Evolutionary conservation across 2,797 vertebrate genomes (phyloP), one percentile per base, ranked within the genome.

Genomic region (Spinus olivaceus): DNA sequence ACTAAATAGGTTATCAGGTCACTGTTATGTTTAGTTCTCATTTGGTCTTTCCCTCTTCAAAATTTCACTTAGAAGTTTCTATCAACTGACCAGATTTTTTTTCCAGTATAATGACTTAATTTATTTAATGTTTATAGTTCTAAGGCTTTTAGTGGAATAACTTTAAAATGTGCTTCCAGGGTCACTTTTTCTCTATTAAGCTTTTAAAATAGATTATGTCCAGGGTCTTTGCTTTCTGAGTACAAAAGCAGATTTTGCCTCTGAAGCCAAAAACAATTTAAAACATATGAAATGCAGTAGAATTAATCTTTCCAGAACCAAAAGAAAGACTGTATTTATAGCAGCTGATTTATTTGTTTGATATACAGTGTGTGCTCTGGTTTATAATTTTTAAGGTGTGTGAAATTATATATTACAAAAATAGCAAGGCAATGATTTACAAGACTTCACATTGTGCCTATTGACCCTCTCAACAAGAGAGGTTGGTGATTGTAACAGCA

Each of bases 391-490:
- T 97, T 97, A 96, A 97, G 94, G 90, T 96, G 74, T 96, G 94
- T 92, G 96, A 96, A 94, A 96, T 96, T 98, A 97, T 92, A 96
- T 97, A 96, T 96, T 97, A 96, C 81, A 96, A 96, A 97, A 97
- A 97, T 94, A 96, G 88, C 78, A 85, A 97, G 82, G 81, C 95
- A 94, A 88, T 98, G 96, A 98, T 98, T 98, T 98, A 98, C 95
- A 97, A 96, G 97, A 90, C 96, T 98, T 97, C 96, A 94, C 97
- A 97, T 97, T 95, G 95, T 96, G 96, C 88, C 94, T 98, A 94
- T 97, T 98, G 98, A 98, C 98, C 97, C 97, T 98, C 97, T 97
- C 97, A 97, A 97, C 96, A 97, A 97, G 96, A 97, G 97, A 97
- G 94, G 95, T 96, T 97, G 96, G 95, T 95, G 92, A 78, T 91